phyloP scores from a whole-genome alignment of 2,113 vertebrate species.

The Rhinolophus sinicus region DNA sequence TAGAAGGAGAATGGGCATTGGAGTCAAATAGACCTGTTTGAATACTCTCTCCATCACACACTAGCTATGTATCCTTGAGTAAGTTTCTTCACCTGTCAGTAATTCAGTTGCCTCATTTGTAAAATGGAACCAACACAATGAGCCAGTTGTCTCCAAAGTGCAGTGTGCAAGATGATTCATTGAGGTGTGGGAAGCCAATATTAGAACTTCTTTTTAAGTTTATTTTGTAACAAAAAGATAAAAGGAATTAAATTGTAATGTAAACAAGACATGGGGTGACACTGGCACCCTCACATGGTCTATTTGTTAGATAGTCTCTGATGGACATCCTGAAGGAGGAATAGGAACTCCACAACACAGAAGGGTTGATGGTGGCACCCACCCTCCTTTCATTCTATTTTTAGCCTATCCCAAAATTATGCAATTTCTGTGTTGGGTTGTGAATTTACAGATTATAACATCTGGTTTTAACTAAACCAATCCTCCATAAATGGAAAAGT shows the following conservation, averaged over 20 bases:
- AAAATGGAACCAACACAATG: not conserved
- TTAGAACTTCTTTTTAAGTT: not conserved
- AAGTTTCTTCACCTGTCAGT: not conserved
- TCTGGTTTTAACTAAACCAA: constrained; percentile 57
- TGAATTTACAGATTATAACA: constrained; percentile 41
- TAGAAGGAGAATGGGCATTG: not conserved
- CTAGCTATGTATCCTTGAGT: not conserved
- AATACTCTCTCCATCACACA: not conserved
- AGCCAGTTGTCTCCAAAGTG: not conserved
- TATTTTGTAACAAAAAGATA: constrained; percentile 1
- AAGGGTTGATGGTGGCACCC: not conserved
- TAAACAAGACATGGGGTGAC: not conserved
- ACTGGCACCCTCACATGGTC: not conserved
- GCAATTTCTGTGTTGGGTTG: not conserved
- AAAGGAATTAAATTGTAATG: constrained; percentile 1
- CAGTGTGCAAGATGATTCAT: not conserved
- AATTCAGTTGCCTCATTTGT: not conserved
- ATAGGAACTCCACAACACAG: not conserved
- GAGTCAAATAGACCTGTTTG: not conserved
- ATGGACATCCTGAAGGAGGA: not conserved
- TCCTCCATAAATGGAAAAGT: constrained; percentile 51
- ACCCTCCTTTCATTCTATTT: not conserved
- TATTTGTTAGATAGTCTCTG: not conserved
- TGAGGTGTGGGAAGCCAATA: constrained; percentile 17
- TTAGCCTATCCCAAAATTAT: not conserved